Base-by-base conservation (phyloP, 1,140 invertebrate genomes). In the Tyrophagus putrescentiae region DNA sequence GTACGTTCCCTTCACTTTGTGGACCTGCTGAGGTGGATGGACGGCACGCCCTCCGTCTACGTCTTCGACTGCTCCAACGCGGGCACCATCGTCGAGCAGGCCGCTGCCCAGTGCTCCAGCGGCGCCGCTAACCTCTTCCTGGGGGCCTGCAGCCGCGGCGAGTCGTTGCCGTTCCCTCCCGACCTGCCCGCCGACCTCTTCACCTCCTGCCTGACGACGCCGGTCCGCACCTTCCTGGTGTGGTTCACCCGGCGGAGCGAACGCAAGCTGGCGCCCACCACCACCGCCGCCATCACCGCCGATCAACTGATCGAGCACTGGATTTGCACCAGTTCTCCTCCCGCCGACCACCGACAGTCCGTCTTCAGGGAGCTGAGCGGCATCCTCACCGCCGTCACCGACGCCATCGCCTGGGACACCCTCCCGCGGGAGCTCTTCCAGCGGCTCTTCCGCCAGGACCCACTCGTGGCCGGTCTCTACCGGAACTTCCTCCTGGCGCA, bases 311-410 rank as follows among this genome's bases (percentile, higher is more conserved):
- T 83, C 87, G 70, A 77, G 96, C 57, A 91, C 84, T 66, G 95
- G n/a, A n/a, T n/a, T n/a, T n/a, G n/a, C n/a, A n/a, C n/a, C n/a
- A n/a, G n/a, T n/a, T n/a, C n/a, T n/a, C n/a, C n/a, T n/a, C n/a
- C n/a, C n/a, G n/a, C n/a, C n/a, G n/a, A n/a, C n/a, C n/a, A 98
- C 76, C 78, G 95, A 33, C 79, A 91, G 67, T 97, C 95, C 28
- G 92, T 98, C 85, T 78, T 98, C 60, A 95, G 95, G 57, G 94
- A 98, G 76, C 76, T 99, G 41, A 98, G 98, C 76, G 98, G 95
- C 95, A 96, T 99, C 70, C 98, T 98, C 75, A 98, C 95, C 33
- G 95, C 95, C 6, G 97, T 99, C 57, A 98, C 95, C 2, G 95
- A 98, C 72, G 98, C 95, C n/a, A 98, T 99, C 70, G 95, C 95